Percentiles rank a stretch among this genome's conserved stretches.
These are phyloP conservation scores for Pandemis corylana DNA, from an alignment of 2,888 invertebrate species.

Conservation along the genomic window DNA sequence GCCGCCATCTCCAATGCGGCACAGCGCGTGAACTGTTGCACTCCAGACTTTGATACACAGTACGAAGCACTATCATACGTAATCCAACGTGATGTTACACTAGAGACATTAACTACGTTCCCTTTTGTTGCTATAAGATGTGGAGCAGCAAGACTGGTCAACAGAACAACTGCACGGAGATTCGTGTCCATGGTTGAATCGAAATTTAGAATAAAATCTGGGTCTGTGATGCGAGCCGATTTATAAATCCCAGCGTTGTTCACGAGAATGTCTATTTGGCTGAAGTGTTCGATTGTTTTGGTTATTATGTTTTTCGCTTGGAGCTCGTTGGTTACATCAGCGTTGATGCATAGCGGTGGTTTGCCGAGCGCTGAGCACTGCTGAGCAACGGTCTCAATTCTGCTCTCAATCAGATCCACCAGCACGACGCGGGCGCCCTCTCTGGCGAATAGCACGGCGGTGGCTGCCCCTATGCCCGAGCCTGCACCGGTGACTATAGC, in stretches of 20 bases:
- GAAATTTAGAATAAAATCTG: conserved; percentile 50
- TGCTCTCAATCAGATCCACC: conserved; percentile 54
- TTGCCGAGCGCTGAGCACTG: conserved; percentile 46
- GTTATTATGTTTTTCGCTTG: conserved; percentile 51
- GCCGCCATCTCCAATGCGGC: conserved; percentile 86
- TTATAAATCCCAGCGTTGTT: conserved; percentile 55
- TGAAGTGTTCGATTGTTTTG: conserved; percentile 53
- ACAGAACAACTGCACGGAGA: conserved; percentile 50
- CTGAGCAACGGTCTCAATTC: conserved; percentile 48
- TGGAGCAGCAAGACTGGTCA: conserved; percentile 56
- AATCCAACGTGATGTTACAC: conserved; percentile 45
- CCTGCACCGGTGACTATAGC: conserved; percentile 63
- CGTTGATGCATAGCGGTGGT: conserved; percentile 50
- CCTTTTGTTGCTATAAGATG: conserved; percentile 56
- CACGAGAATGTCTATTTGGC: conserved; percentile 58
- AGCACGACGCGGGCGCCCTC: conserved; percentile 55
- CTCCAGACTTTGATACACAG: conserved; percentile 88
- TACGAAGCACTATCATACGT: conserved; percentile 67
- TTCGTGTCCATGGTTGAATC: conserved; percentile 57
- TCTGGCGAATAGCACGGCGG: conserved; percentile 56
- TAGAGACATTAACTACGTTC: conserved; percentile 63
- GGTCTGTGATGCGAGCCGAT: conserved; percentile 47
- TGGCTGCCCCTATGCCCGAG: conserved; percentile 64
- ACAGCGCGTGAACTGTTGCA: conserved; percentile 90
- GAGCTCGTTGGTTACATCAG: conserved; percentile 55